Evolutionary conservation across 1,140 invertebrate genomes (phyloP).

Genomic region (Drosophila paulistorum): DNA sequence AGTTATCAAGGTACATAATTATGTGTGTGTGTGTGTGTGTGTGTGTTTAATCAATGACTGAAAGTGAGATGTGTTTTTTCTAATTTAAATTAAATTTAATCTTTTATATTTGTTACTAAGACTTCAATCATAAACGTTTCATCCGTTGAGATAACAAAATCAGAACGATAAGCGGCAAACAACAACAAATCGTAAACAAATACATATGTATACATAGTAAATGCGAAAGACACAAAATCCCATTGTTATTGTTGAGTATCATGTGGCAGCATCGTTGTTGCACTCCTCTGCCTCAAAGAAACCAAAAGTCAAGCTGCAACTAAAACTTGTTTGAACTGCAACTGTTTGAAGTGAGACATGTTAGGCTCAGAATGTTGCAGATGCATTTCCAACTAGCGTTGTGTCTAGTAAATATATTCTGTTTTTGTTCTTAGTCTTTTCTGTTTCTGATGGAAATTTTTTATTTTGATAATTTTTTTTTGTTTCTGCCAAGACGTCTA

Average conservation of each 20-base stretch:
- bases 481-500: slow-evolving; percentile 10
- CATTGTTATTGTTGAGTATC: slow-evolving; percentile 2
- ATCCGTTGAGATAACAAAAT: slow-evolving; percentile 63
- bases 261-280: slow-evolving; percentile 9
- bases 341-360: slow-evolving; percentile 39
- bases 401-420: slow-evolving; percentile 35
- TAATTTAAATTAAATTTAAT: slow-evolving; percentile 16
- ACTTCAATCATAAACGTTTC: slow-evolving; percentile 52
- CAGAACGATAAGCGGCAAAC: slow-evolving; percentile 48
- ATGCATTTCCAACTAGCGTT: not conserved
- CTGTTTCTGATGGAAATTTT: not conserved
- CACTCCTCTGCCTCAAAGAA: not conserved
- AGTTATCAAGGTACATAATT: slow-evolving; percentile 83
- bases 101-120: slow-evolving; percentile 36
- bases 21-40: too few relatives aligned
- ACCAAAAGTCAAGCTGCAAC: slow-evolving; percentile 46
- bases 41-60: slow-evolving; percentile 22
- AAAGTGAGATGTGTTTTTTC: slow-evolving; percentile 28
- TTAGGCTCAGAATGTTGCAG: slow-evolving; percentile 42
- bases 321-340: slow-evolving; percentile 22
- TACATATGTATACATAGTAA: slow-evolving; percentile 14
- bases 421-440: slow-evolving; percentile 15
- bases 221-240: slow-evolving; percentile 18
- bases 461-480: slow-evolving; percentile 14
- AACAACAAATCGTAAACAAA: slow-evolving; percentile 34